Evolutionary conservation across 2,888 invertebrate genomes (phyloP), one percentile per base, ranked within the genome.

Genomic region (Hyppa rectilinea): DNA sequence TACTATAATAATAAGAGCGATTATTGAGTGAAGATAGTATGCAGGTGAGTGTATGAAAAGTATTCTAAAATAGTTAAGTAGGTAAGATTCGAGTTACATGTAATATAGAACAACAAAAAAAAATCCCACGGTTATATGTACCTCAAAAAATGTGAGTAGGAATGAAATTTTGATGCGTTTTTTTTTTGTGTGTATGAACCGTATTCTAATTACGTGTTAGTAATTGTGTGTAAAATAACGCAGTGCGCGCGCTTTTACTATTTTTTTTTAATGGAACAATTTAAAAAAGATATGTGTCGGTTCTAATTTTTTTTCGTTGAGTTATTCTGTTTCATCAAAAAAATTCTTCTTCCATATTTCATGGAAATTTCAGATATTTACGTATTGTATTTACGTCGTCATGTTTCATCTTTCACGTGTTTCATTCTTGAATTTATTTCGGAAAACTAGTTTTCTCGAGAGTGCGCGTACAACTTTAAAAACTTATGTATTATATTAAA

Each of bases 211-310:
- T 55, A 52, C 76, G 56, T 58, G 50, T 40, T 69, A 23, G n/a
- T 52, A 59, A 65, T 69, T 14, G 53, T 53, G 45, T 71, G 36
- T 76, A 38, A 45, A 58, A 58, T 59, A 45, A 59, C 14, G 38
- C 29, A 34, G 23, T 52, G 78, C 40, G 78, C 72, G 82, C 34
- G 29, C 62, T 71, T 71, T 77, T 79, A 71, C 38, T 26, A 29
- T 26, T 4, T 20, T 36, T 23, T 26, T 38, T 26, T 23, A 3
- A 40, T 38, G 26, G 20, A 6, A n/a, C n/a, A n/a, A n/a, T n/a
- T n/a, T n/a, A n/a, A n/a, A n/a, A n/a, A n/a, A n/a, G n/a, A n/a
- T n/a, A n/a, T n/a, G 9, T 20, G 7, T 56, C 20, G 14, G 0
- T n/a, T 52, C 2, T 23, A 34, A 43, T 43, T 38, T n/a, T 31